Conservation (phyloP, 2,888 invertebrate species). For the Drosophila subsilvestris region DNA sequence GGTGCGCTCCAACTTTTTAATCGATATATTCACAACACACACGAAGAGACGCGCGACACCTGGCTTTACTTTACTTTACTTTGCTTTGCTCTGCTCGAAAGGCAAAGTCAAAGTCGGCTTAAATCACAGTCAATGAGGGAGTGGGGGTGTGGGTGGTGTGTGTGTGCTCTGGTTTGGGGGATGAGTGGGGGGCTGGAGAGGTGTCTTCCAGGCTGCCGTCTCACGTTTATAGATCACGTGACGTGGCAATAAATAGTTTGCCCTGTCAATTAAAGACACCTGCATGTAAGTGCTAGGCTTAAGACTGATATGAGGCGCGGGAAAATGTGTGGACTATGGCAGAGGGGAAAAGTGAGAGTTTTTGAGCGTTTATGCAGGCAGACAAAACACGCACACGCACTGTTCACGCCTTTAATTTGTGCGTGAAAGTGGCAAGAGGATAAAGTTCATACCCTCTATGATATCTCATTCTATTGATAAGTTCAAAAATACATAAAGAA, state of each 20-base stretch:
- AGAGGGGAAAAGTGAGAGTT: not conserved
- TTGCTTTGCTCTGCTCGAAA: conserved; percentile 8
- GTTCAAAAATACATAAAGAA: not conserved
- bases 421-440: conserved; percentile 13
- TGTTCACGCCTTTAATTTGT: conserved; percentile 41
- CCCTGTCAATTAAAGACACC: conserved; percentile 76
- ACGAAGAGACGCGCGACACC: conserved; percentile 18
- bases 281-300: conserved; percentile 44
- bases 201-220: conserved; percentile 23
- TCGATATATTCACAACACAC: conserved; percentile 53
- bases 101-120: conserved; percentile 51
- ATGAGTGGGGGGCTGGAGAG: not conserved
- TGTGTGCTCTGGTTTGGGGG: not conserved
- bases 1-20: conserved; percentile 59
- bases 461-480: not conserved
- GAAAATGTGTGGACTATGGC: not conserved
- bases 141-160: not conserved
- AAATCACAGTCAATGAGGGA: conserved; percentile 45
- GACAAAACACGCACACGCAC: conserved; percentile 34
- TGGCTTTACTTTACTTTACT: not conserved
- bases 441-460: not conserved
- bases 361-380: not conserved
- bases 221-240: conserved; percentile 72
- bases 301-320: not conserved
- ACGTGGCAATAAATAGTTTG: conserved; percentile 73